Conservation (phyloP, 2,113 vertebrate species). For the Sminthopsis crassicaudata region DNA sequence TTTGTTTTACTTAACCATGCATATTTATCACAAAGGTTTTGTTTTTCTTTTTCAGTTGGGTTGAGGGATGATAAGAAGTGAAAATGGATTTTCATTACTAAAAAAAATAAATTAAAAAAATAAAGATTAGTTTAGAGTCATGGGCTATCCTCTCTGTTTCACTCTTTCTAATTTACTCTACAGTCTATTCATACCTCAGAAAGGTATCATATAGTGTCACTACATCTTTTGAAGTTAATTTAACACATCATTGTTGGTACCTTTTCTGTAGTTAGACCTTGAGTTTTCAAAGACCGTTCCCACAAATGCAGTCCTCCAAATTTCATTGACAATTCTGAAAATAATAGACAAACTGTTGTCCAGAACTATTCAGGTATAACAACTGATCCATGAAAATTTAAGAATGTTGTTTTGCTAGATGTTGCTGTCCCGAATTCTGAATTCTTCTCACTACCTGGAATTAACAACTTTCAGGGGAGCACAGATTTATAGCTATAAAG, state of each 20-base stretch:
- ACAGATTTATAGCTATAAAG: neutral
- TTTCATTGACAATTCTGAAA: neutral
- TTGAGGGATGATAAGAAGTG: neutral
- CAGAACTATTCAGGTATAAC: neutral
- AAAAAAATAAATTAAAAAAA: neutral
- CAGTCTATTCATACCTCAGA: neutral
- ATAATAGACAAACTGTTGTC: neutral
- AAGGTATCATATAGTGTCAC: neutral
- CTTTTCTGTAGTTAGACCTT: neutral
- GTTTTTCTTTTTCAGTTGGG: neutral
- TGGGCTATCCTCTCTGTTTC: neutral
- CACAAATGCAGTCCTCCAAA: neutral
- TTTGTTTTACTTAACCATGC: neutral
- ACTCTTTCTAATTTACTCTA: neutral
- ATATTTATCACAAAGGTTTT: neutral
- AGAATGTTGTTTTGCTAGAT: neutral
- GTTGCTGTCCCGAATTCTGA: neutral
- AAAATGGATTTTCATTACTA: neutral
- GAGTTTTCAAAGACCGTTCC: neutral
- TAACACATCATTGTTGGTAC: neutral
- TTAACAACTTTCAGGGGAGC: neutral
- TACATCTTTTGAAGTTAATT: neutral
- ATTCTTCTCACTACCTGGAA: neutral
- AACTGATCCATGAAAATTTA: neutral
- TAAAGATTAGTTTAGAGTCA: neutral